A percentile compares a stretch with the other conserved stretches of the same genome.
phyloP scores from a whole-genome alignment of 2,888 invertebrate genomes.

The Prosopocoilus inquinatus region DNA sequence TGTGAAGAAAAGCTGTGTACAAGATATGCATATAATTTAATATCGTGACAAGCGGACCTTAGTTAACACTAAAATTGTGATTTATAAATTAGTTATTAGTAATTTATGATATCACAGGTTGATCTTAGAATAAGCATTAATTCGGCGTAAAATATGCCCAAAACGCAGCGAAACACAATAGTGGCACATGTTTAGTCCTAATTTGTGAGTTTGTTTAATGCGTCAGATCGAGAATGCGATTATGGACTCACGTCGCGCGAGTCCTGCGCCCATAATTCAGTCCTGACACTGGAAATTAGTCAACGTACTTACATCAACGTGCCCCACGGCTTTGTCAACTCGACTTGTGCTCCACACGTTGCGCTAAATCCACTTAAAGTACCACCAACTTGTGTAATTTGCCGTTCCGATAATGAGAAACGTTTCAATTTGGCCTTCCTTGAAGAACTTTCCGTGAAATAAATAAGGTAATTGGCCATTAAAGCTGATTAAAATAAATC shows the following conservation, averaged over 20 bases:
- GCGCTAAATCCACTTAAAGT: not conserved
- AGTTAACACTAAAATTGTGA: no score
- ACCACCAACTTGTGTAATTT: no score
- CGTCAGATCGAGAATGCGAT: conserved; percentile 44
- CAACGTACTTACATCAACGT: conserved; percentile 26
- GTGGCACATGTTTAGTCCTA: conserved; percentile 45
- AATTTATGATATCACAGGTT: no score
- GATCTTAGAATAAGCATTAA: not conserved
- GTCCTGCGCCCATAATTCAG: conserved; percentile 40
- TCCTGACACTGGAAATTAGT: conserved; percentile 38
- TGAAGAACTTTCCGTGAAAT: no score
- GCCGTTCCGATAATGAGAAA: no score
- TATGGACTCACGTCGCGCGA: conserved; percentile 37
- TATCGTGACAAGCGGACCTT: no score
- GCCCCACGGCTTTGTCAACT: conserved; percentile 1
- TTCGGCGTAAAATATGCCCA: conserved; percentile 8
- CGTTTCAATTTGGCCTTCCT: no score
- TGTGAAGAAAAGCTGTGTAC: no score
- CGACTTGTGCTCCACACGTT: not conserved
- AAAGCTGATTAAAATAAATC: no score
- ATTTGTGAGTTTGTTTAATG: conserved; percentile 46
- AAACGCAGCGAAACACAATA: conserved; percentile 39
- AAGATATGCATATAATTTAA: no score
- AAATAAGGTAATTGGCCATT: no score
- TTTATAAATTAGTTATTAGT: no score